phyloP scores from a whole-genome alignment of 2,888 invertebrate genomes.

The Epistrophe eligans region DNA sequence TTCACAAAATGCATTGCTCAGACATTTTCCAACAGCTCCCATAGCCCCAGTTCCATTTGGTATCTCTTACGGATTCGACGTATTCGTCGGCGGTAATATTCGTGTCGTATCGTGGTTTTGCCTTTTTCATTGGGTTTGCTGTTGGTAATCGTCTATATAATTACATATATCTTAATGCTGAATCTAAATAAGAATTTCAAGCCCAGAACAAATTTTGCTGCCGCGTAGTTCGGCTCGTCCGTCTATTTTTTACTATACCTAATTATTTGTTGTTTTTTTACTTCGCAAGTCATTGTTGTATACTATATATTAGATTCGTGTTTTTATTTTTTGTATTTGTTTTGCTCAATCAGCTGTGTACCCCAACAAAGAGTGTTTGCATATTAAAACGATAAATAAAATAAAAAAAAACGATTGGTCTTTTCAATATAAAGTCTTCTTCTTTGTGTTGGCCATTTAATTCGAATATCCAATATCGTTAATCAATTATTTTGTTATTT shows the following conservation, averaged over 20 bases:
- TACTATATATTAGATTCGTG: slow-evolving; percentile 25
- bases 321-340: slow-evolving; percentile 67
- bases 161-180: slow-evolving; percentile 38
- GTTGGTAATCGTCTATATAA: slow-evolving; percentile 35
- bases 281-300: slow-evolving; percentile 36
- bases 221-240: slow-evolving; percentile 70
- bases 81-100: slow-evolving; percentile 30
- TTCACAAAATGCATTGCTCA: slow-evolving; percentile 62
- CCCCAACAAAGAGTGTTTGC: slow-evolving; percentile 73
- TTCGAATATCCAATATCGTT: slow-evolving; percentile 2
- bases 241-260: slow-evolving; percentile 38
- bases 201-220: slow-evolving; percentile 69
- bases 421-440: slow-evolving; percentile 25
- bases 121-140: slow-evolving; percentile 20
- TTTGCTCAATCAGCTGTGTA: slow-evolving; percentile 82
- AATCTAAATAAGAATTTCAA: slow-evolving; percentile 32
- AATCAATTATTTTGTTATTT: neutral
- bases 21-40: slow-evolving; percentile 56
- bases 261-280: slow-evolving; percentile 23
- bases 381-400: slow-evolving; percentile 22
- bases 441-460: slow-evolving; percentile 40
- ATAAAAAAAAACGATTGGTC: slow-evolving; percentile 39
- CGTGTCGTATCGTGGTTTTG: slow-evolving; percentile 35
- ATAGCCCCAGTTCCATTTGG: slow-evolving; percentile 59
- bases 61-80: slow-evolving; percentile 50